phyloP scores from a whole-genome alignment of 2,113 vertebrate species.

The Psammodynastes pulverulentus region DNA sequence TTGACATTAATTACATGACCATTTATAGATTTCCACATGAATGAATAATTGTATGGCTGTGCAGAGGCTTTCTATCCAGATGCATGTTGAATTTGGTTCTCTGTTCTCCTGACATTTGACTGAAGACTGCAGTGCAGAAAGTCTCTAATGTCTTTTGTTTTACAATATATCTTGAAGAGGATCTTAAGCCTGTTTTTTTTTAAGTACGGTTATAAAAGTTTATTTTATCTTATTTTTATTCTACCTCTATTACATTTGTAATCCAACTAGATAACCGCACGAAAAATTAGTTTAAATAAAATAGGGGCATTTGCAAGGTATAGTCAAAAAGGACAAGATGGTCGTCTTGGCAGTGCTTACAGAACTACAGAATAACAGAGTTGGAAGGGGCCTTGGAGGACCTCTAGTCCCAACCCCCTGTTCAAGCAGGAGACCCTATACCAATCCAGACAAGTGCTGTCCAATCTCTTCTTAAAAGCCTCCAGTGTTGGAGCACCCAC shows the following conservation, averaged over 20 bases:
- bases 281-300: no score
- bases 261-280: neutral
- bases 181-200: neutral
- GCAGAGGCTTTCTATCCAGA: neutral
- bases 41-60: neutral
- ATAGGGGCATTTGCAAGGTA: neutral
- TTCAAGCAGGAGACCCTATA: neutral
- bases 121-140: neutral
- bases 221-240: slow-evolving; percentile 26
- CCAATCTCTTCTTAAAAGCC: neutral
- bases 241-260: slow-evolving; percentile 34
- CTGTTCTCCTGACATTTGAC: neutral
- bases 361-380: neutral
- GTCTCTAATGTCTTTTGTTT: neutral
- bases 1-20: neutral
- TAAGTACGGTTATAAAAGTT: slow-evolving; percentile 41
- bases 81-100: neutral
- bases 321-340: neutral
- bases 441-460: neutral
- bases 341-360: neutral
- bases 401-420: neutral
- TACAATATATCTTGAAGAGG: neutral
- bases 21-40: neutral
- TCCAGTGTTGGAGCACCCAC: neutral
- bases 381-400: neutral